Conservation (phyloP, 1,140 invertebrate genomes). For the Drosophila takahashii region DNA sequence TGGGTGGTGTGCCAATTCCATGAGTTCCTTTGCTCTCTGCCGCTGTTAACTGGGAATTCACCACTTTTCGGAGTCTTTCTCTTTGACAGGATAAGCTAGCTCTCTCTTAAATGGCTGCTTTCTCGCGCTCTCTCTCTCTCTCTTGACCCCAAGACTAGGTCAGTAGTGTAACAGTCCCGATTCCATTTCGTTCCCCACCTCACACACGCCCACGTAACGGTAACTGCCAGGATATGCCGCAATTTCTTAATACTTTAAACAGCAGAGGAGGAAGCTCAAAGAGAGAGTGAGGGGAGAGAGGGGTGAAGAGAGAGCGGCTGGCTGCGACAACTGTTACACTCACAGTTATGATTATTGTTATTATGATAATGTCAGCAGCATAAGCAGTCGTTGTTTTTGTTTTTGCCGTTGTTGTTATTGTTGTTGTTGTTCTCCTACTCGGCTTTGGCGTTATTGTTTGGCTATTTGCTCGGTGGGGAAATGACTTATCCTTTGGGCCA, state of each 20-base stretch:
- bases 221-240: slow-evolving; percentile 53
- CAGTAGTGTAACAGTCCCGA: slow-evolving; percentile 62
- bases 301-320: not conserved
- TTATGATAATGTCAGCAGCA: slow-evolving; percentile 72
- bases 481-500: slow-evolving; percentile 26
- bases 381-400: slow-evolving; percentile 16
- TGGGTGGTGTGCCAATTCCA: not conserved
- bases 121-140: not conserved
- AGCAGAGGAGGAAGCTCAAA: too few species aligned
- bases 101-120: slow-evolving; percentile 47
- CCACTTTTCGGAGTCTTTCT: slow-evolving; percentile 73
- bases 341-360: slow-evolving; percentile 79
- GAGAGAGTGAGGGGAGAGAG: not conserved
- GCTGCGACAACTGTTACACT: slow-evolving; percentile 66
- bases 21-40: slow-evolving; percentile 32
- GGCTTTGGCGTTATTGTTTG: slow-evolving; percentile 57
- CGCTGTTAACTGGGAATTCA: slow-evolving; percentile 66
- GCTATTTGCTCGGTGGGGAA: slow-evolving; percentile 51
- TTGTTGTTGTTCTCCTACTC: slow-evolving; percentile 37
- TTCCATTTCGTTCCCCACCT: slow-evolving; percentile 28
- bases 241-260: slow-evolving; percentile 52
- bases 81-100: slow-evolving; percentile 11
- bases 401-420: slow-evolving; percentile 14
- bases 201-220: slow-evolving; percentile 16
- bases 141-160: slow-evolving; percentile 49